Evolutionary conservation across 1,140 invertebrate genomes (phyloP), one percentile per base, ranked within the genome.

Genomic region (Gryon sp.): DNA sequence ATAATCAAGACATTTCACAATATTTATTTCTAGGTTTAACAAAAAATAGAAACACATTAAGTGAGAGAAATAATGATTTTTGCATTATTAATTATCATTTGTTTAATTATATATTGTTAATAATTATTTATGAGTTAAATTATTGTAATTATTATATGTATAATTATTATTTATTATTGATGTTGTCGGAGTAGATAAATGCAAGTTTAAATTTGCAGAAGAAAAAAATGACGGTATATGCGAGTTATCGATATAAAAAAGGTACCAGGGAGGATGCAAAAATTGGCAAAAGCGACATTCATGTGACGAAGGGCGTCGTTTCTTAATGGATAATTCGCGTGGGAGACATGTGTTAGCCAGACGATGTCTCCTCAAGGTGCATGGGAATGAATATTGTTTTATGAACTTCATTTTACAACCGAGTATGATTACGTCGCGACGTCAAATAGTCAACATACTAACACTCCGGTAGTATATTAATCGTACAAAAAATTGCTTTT

Each of bases 331-430:
- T 80, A 80, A 84, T 82, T 80, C 81, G 73, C 77, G 62, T 80
- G 65, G 69, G 68, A 38, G 78, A 84, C 82, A 84, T 83, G 68
- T 84, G 83, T 81, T 84, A 66, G 55, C 82, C 83, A 83, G 82
- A 84, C 80, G 81, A 81, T 76, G 80, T 82, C 77, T 69, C 77
- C 43, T 75, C 46, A 83, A 84, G 83, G 83, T 84, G 76, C 79
- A 83, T 83, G 82, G 81, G 79, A 83, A 83, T 80, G 81, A 82
- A 82, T 84, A 83, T 82, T 76, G 69, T 82, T 83, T 83, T 55
- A 84, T 83, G 80, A 48, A 34, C 50, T 74, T 62, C 69, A 60
- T 60, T 74, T 78, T 78, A 78, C 59, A 55, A 69, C 63, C 62
- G 55, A 48, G 60, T 14, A n/a, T 53, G 57, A 76, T 72, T 73